A percentile compares a stretch with the other conserved stretches of the same genome.
Evolutionary conservation across 2,797 vertebrate species (phyloP).

Genomic region (Pseudochirops cupreus): DNA sequence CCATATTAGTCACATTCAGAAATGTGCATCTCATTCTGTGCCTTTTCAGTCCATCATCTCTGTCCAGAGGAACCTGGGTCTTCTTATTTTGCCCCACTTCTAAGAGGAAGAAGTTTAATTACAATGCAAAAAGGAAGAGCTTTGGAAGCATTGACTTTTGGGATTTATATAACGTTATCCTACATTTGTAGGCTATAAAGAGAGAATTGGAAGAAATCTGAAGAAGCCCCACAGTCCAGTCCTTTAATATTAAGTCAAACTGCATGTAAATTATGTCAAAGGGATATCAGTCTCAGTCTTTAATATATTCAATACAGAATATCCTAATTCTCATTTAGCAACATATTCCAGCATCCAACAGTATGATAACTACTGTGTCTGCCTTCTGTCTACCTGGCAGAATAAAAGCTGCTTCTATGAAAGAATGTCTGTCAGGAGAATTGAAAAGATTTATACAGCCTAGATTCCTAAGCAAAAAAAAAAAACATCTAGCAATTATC

Average conservation of each 20-base stretch:
- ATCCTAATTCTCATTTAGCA: constrained; percentile 16
- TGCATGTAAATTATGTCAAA: not conserved
- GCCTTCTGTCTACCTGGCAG: not conserved
- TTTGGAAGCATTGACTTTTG: not conserved
- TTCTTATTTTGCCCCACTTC: constrained; percentile 12
- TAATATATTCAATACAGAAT: constrained; percentile 16
- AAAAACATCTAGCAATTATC: not conserved
- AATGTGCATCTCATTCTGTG: not conserved
- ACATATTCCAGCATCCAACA: constrained; percentile 28
- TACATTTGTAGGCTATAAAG: constrained; percentile 7
- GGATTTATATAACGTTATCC: not conserved
- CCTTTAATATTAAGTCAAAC: constrained; percentile 33
- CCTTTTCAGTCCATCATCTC: not conserved
- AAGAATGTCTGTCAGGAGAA: not conserved
- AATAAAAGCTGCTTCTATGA: not conserved
- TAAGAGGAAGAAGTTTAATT: not conserved
- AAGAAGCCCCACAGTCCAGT: not conserved
- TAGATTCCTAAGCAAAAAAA: not conserved
- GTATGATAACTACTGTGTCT: not conserved
- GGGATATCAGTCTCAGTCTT: not conserved
- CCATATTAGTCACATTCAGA: not conserved
- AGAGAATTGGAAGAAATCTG: constrained; percentile 12
- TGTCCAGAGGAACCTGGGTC: not conserved
- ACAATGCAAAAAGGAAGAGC: not conserved
- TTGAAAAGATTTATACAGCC: not conserved